phyloP scores from a whole-genome alignment of 2,797 vertebrate species.

The Kryptolebias ocellatus region DNA sequence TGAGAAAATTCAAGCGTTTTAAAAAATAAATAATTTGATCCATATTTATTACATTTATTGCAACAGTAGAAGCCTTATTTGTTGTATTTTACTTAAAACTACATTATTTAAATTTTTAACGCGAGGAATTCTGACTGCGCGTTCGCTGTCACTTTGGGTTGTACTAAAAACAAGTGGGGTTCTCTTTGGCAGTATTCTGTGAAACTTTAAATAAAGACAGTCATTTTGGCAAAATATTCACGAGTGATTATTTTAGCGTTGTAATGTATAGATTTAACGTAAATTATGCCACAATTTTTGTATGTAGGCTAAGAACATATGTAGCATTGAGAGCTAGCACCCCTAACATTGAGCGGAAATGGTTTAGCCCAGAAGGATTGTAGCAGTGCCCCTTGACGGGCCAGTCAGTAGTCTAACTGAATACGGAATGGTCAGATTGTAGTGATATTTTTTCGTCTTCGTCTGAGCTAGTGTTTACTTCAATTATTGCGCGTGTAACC shows the following conservation, averaged over 20 bases:
- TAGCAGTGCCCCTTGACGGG: constrained; percentile 71
- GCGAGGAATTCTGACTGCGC: constrained; percentile 44
- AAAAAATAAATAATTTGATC: no score
- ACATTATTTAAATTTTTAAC: not conserved
- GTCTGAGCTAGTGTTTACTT: constrained; percentile 16
- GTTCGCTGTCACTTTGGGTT: constrained; percentile 57
- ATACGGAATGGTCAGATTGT: constrained; percentile 34
- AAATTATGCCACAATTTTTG: rapidly evolving
- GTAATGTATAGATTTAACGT: rapidly evolving
- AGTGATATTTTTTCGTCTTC: not conserved
- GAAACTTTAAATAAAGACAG: rapidly evolving
- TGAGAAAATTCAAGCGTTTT: no score
- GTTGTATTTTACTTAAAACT: not conserved
- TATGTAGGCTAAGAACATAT: not conserved
- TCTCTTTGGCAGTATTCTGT: not conserved
- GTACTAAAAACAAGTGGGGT: constrained; percentile 27
- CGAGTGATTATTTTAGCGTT: no score
- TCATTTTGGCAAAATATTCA: rapidly evolving
- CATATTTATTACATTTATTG: not conserved
- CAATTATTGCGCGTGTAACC: constrained; percentile 9
- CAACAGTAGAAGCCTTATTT: not conserved
- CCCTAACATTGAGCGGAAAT: constrained; percentile 35
- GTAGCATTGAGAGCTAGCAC: not conserved
- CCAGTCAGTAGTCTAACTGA: constrained; percentile 54
- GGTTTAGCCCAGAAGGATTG: constrained; percentile 71